Conservation (phyloP, 2,113 vertebrate genomes). For the Mesembrinibis cayennensis region DNA sequence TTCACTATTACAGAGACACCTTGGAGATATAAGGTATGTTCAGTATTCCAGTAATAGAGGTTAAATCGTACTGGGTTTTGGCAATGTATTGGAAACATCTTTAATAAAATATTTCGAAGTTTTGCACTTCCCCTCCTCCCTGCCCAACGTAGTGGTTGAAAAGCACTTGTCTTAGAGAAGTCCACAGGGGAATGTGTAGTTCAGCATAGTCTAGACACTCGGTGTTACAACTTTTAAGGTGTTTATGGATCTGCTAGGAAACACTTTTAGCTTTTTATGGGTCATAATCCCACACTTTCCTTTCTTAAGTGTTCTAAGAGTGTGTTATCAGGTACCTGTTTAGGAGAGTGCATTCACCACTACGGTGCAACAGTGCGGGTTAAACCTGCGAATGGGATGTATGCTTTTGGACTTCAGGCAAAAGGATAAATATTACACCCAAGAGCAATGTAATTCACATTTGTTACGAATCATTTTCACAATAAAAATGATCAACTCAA, state of each 20-base stretch:
- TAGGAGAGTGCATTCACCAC: not conserved
- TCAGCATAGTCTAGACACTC: not conserved
- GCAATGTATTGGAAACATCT: not conserved
- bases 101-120: not conserved
- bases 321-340: not conserved
- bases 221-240: not conserved
- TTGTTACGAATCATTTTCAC: not conserved
- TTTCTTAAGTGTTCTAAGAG: not conserved
- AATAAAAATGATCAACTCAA: not conserved
- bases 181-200: not conserved
- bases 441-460: not conserved
- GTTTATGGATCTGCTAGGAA: not conserved
- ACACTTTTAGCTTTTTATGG: not conserved
- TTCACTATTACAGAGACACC: not conserved
- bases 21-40: not conserved
- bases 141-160: not conserved
- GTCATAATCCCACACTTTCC: not conserved
- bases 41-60: not conserved
- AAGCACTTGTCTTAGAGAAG: not conserved
- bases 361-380: rapidly evolving
- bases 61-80: not conserved
- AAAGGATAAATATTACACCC: not conserved
- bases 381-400: not conserved
- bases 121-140: not conserved
- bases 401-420: rapidly evolving